A percentile compares a stretch with the other conserved stretches of the same genome.
These are phyloP conservation scores for Metopolophium dirhodum DNA, from an alignment of 1,140 invertebrate genomes.

Conservation along the genomic window DNA sequence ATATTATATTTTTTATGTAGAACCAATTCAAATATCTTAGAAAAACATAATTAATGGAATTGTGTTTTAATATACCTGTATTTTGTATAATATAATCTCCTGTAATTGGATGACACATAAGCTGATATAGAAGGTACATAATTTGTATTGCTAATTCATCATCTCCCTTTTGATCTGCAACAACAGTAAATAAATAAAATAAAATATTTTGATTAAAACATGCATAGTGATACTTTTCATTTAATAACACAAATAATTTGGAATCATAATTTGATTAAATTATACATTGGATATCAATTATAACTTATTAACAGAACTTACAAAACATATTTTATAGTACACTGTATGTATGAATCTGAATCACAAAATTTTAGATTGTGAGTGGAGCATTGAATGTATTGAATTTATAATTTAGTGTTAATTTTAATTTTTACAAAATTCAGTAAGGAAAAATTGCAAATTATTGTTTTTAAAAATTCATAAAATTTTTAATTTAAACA, in stretches of 20 bases:
- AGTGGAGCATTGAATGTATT: too few relatives aligned
- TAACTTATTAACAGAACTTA: neutral
- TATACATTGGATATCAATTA: neutral
- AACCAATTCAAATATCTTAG: neutral
- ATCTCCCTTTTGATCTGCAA: conserved; percentile 89
- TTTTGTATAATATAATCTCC: conserved; percentile 82
- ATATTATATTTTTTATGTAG: neutral
- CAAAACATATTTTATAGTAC: neutral
- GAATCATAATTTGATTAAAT: neutral
- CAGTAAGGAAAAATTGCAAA: too few relatives aligned
- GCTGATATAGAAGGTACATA: conserved; percentile 92
- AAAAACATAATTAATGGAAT: neutral
- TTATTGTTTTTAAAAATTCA: too few relatives aligned
- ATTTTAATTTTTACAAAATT: too few relatives aligned
- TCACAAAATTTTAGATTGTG: too few relatives aligned
- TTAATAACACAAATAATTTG: neutral
- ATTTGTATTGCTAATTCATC: conserved; percentile 96
- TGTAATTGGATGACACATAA: conserved; percentile 83
- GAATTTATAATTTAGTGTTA: too few relatives aligned
- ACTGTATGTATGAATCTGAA: neutral
- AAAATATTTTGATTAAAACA: neutral
- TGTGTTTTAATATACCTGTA: conserved; percentile 66
- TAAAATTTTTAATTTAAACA: too few relatives aligned
- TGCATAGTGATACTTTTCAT: neutral
- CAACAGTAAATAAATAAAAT: too few relatives aligned